A percentile compares a stretch with the other conserved stretches of the same genome.
Conservation (phyloP, 2,113 vertebrate species). For the Paradisaea rubra region DNA sequence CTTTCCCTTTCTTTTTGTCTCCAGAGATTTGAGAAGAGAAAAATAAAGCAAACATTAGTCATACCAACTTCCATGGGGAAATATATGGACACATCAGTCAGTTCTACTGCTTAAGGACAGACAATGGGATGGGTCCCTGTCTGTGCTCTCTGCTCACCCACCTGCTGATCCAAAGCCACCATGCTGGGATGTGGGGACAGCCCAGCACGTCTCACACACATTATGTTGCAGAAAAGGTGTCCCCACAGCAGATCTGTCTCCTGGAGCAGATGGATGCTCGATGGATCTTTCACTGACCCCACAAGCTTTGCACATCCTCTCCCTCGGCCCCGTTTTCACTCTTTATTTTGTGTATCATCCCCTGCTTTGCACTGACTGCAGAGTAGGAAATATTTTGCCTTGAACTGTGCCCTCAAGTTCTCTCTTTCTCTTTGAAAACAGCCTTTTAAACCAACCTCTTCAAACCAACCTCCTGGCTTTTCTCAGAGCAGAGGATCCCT, state of each 20-base stretch:
- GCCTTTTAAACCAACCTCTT: background rate
- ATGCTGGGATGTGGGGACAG: fast-evolving
- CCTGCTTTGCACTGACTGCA: background rate
- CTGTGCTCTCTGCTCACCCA: background rate
- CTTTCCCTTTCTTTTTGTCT: background rate
- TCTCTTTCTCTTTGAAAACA: background rate
- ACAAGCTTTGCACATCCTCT: fast-evolving
- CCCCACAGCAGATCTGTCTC: background rate
- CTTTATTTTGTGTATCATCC: background rate
- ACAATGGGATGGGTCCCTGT: background rate
- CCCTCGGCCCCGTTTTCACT: background rate
- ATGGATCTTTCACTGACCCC: background rate
- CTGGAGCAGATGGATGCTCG: background rate
- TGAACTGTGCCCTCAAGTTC: background rate
- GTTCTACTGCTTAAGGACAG: background rate
- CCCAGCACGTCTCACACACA: fast-evolving
- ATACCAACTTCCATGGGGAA: background rate
- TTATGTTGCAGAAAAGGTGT: background rate
- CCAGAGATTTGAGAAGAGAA: background rate
- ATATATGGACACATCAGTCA: background rate
- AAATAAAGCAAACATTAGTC: background rate
- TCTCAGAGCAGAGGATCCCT: background rate
- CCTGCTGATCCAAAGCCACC: background rate
- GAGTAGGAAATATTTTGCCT: background rate
- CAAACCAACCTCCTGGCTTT: background rate